A percentile compares a stretch with the other conserved stretches of the same genome.
Conservation (phyloP, 2,888 invertebrate genomes). For the Notocelia uddmanniana region DNA sequence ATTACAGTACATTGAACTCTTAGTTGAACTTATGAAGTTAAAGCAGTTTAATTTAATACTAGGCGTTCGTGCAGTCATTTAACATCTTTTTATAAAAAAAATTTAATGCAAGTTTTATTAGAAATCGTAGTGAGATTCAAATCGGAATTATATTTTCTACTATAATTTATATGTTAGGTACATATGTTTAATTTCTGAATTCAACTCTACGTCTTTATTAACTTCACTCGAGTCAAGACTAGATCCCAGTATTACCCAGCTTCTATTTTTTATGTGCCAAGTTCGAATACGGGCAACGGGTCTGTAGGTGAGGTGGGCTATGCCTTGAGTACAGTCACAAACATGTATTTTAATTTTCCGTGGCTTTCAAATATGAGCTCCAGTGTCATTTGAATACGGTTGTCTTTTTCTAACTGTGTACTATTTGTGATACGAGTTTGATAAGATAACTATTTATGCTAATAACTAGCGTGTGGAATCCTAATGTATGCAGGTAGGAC, state of each 20-base stretch:
- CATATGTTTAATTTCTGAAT: not conserved
- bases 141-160: not conserved
- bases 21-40: not conserved
- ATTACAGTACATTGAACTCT: conserved; percentile 10
- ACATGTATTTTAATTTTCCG: not conserved
- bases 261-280: conserved; percentile 79
- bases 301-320: conserved; percentile 78
- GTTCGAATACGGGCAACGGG: conserved; percentile 85
- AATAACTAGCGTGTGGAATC: conserved; percentile 75
- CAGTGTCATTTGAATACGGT: not conserved
- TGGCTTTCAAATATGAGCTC: not conserved
- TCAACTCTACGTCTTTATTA: conserved; percentile 61
- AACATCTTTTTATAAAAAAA: too few species aligned
- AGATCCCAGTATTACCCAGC: conserved; percentile 80
- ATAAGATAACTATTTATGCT: conserved; percentile 48
- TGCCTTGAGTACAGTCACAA: not conserved
- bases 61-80: not conserved
- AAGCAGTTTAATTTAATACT: not conserved
- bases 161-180: not conserved
- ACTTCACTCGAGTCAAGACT: conserved; percentile 56
- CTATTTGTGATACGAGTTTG: not conserved
- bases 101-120: not conserved
- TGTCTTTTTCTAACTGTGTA: not conserved
- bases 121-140: too few species aligned
- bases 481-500: conserved; percentile 80